phyloP scores from a whole-genome alignment of 1,140 invertebrate species.

The Arctopsyche grandis region DNA sequence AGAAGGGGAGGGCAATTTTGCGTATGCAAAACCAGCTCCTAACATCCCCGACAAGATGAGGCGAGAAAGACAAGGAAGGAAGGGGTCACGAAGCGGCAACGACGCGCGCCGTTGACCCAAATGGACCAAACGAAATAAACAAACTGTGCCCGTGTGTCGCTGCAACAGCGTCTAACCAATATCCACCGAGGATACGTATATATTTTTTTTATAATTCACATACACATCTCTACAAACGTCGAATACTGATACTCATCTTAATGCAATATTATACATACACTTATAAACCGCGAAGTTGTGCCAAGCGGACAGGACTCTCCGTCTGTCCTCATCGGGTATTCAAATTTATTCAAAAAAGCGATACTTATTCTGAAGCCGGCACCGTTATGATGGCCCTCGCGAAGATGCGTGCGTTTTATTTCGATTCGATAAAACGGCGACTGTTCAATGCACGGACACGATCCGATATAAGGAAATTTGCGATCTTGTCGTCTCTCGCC shows the following conservation, averaged over 20 bases:
- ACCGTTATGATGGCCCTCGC: constrained; percentile 32
- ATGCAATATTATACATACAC: neutral
- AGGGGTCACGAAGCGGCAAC: no score
- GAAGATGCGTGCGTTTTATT: constrained; percentile 25
- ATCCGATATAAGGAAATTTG: neutral
- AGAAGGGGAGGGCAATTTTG: no score
- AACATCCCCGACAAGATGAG: no score
- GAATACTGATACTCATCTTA: no score
- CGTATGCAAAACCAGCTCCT: no score
- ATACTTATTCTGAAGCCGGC: constrained; percentile 20
- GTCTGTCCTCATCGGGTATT: constrained; percentile 11
- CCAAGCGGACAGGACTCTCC: neutral
- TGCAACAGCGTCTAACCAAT: neutral
- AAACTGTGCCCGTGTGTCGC: no score
- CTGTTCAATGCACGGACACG: constrained; percentile 5
- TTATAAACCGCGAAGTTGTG: neutral
- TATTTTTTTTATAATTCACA: no score
- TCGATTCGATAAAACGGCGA: neutral
- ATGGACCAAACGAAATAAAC: no score
- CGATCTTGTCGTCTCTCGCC: no score
- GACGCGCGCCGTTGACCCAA: no score
- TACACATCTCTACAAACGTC: no score
- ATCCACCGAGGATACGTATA: neutral
- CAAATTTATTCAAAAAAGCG: constrained; percentile 38
- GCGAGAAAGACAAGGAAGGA: no score